These are phyloP conservation scores for Goniozus legneri DNA, from an alignment of 1,140 invertebrate species.

Conservation along the genomic window DNA sequence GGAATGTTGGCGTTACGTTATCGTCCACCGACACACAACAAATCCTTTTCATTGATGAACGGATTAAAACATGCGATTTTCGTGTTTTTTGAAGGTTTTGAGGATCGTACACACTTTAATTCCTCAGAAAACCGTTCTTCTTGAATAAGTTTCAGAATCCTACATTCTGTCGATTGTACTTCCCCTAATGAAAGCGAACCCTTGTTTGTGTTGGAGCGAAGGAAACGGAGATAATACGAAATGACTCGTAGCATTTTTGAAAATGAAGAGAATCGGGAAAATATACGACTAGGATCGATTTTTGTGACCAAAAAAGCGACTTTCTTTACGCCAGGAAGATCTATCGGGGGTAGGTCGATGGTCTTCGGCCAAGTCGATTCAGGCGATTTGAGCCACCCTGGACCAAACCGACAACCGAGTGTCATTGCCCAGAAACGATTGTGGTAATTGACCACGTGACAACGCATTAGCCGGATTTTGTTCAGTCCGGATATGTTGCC, in stretches of 20 bases:
- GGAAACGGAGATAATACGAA: neutral
- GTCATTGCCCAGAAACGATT: neutral
- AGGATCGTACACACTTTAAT: no score
- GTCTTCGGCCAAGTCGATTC: neutral
- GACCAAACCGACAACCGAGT: conserved; percentile 1
- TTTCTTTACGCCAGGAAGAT: no score
- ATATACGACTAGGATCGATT: neutral
- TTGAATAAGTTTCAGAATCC: no score
- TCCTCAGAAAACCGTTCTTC: no score
- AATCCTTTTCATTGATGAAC: neutral
- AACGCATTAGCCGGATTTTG: conserved; percentile 41
- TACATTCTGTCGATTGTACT: no score
- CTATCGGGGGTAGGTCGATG: no score
- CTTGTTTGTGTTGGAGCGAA: neutral
- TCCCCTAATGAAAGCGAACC: no score
- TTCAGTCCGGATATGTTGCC: conserved; percentile 33
- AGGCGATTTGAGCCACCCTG: neutral
- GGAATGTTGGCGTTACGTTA: neutral
- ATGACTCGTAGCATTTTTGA: neutral
- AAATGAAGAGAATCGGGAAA: neutral
- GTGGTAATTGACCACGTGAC: conserved; percentile 30
- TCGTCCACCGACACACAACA: conserved; percentile 7
- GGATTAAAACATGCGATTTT: no score
- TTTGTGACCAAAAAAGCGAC: no score
- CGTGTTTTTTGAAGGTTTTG: no score